Evolutionary conservation across 2,113 vertebrate genomes (phyloP).

Genomic region (Lamprotornis superbus): DNA sequence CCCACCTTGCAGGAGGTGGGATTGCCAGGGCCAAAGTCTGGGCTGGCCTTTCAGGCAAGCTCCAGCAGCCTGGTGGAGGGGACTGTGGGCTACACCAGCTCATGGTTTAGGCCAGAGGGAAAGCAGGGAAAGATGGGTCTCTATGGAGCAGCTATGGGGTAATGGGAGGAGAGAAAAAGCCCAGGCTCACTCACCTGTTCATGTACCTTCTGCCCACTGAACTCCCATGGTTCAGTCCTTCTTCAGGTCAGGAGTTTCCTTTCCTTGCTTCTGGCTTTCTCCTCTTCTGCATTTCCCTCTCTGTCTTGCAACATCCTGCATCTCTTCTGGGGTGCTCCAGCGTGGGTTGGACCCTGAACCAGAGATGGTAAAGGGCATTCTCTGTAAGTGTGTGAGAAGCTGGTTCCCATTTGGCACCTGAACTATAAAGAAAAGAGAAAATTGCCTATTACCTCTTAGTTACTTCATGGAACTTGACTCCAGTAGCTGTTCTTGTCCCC

Average conservation of each 20-base stretch:
- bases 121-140: background rate
- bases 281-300: background rate
- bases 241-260: background rate
- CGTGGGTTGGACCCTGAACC: no score
- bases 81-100: accelerated
- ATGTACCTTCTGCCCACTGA: background rate
- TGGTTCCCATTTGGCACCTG: background rate
- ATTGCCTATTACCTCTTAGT: background rate
- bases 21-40: background rate
- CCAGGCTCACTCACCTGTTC: accelerated
- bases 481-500: background rate
- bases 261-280: background rate
- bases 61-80: background rate
- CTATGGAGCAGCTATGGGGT: background rate
- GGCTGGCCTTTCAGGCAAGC: background rate
- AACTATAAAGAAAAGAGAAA: background rate
- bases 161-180: background rate
- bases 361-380: background rate
- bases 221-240: background rate
- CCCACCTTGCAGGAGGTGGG: background rate
- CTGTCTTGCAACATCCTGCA: background rate
- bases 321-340: background rate
- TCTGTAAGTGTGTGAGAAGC: no score
- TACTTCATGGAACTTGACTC: background rate
- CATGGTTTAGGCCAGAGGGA: background rate